Evolutionary conservation across 2,113 vertebrate genomes (phyloP).

Genomic region (Clarias magur): DNA sequence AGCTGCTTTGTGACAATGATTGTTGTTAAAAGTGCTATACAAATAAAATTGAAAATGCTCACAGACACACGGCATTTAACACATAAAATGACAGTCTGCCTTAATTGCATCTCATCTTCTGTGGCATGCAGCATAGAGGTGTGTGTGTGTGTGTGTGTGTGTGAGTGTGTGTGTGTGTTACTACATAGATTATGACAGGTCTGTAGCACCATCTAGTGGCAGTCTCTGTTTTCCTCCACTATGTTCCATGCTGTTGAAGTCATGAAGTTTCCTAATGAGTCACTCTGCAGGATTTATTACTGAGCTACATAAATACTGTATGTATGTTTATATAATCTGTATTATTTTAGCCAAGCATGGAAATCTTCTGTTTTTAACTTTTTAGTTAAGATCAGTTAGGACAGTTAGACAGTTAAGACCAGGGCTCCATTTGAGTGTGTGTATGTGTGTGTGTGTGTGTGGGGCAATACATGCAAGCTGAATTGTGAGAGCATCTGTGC

Average conservation of each 20-base stretch:
- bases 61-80: background rate
- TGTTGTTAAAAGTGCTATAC: too few species aligned
- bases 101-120: background rate
- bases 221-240: background rate
- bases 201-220: slow-evolving; percentile 16
- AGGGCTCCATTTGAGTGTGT: too few species aligned
- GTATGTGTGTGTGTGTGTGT: too few species aligned
- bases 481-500: too few species aligned
- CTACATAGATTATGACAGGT: background rate
- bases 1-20: too few species aligned
- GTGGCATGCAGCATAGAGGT: background rate
- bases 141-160: background rate
- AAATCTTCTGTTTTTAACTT: too few species aligned
- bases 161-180: background rate
- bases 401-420: too few species aligned
- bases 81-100: background rate
- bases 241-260: background rate
- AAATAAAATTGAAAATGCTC: background rate
- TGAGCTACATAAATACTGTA: too few species aligned
- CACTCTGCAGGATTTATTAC: background rate
- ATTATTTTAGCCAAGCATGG: background rate
- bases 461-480: too few species aligned
- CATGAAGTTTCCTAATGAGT: background rate
- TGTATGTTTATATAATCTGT: background rate
- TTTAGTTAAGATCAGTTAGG: too few species aligned